Percentiles rank a stretch among this genome's conserved stretches.
These are phyloP conservation scores for Megalops atlanticus DNA, from an alignment of 2,113 vertebrate genomes.

Conservation along the genomic window DNA sequence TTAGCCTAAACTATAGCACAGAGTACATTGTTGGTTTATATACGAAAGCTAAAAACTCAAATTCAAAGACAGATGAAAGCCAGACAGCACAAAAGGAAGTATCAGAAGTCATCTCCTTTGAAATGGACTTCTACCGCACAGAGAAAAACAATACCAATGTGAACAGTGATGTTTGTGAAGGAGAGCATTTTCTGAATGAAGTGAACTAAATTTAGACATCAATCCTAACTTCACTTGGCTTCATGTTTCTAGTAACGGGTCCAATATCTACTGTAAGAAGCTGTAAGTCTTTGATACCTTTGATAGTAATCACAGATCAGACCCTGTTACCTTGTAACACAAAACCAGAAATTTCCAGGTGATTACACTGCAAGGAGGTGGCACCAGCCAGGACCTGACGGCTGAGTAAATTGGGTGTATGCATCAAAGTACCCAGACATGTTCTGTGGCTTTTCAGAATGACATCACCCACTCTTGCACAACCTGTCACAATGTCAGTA, in stretches of 20 bases:
- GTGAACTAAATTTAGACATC: not conserved
- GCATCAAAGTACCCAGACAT: not conserved
- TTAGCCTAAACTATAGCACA: not conserved
- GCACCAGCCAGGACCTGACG: not conserved
- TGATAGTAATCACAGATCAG: constrained; percentile 12
- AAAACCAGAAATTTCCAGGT: not conserved
- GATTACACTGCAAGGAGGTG: not conserved
- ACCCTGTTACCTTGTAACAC: not conserved
- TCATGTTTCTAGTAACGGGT: constrained; percentile 10
- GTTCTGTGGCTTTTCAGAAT: not conserved
- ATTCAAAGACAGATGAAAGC: too few species aligned
- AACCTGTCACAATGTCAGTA: not conserved
- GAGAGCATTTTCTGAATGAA: too few species aligned
- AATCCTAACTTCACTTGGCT: not conserved
- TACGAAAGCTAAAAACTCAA: not conserved
- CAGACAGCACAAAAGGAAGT: too few species aligned
- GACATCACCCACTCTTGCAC: not conserved
- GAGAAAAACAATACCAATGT: too few species aligned
- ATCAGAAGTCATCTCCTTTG: too few species aligned
- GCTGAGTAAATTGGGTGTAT: not conserved
- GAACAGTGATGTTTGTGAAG: too few species aligned
- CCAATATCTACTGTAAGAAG: not conserved
- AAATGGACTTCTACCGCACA: too few species aligned
- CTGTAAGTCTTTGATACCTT: not conserved
- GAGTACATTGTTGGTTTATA: not conserved